Conservation (phyloP, 2,797 vertebrate species). For the Gobionotothen gibberifrons region DNA sequence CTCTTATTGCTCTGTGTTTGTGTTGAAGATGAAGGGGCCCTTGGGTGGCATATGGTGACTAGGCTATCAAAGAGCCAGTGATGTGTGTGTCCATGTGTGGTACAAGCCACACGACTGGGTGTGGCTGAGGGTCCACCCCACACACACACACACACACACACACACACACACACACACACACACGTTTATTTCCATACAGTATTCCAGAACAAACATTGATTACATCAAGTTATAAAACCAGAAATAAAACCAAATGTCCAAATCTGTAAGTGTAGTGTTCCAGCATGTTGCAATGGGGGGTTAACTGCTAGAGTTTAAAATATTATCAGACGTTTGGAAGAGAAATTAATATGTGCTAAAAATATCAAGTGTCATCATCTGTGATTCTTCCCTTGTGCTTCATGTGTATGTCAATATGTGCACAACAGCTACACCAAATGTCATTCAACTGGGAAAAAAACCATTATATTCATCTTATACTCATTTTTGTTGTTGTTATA, state of each 20-base stretch:
- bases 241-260: no score
- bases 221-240: no score
- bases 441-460: background rate
- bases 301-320: background rate
- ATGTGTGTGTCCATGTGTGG: conserved; percentile 27
- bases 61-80: conserved; percentile 70
- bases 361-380: background rate
- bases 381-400: background rate
- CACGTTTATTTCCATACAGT: background rate
- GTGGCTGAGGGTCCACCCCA: no score
- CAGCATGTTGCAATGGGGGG: background rate
- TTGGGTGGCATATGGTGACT: conserved; percentile 78
- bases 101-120: conserved; percentile 32
- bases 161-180: conserved; percentile 5
- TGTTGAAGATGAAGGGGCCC: conserved; percentile 76
- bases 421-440: background rate
- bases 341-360: background rate
- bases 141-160: conserved; percentile 27
- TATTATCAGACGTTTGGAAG: background rate
- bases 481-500: background rate
- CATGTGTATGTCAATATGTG: conserved; percentile 3
- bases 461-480: background rate
- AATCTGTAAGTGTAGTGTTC: background rate
- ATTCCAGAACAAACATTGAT: no score
- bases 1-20: conserved; percentile 45